Percentiles rank a stretch among this genome's conserved stretches.
Evolutionary conservation across 2,113 vertebrate genomes (phyloP).

Genomic region (Otocyon megalotis): DNA sequence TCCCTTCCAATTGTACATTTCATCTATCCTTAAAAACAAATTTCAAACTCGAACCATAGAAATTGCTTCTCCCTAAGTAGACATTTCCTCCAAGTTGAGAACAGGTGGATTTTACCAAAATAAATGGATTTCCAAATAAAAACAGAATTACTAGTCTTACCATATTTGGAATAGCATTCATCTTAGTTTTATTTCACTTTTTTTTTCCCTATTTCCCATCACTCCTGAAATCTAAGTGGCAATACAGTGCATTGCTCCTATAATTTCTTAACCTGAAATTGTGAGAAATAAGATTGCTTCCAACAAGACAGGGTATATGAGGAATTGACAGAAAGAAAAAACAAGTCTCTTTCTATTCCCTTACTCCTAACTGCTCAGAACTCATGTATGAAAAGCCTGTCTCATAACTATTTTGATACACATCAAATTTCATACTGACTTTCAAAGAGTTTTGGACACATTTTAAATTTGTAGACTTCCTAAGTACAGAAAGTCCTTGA

Average conservation of each 20-base stretch:
- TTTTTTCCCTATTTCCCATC: background rate
- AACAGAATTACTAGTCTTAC: background rate
- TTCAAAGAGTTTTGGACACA: background rate
- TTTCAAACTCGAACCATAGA: background rate
- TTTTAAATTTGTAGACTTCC: background rate
- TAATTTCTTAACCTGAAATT: background rate
- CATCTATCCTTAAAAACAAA: background rate
- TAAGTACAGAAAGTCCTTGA: background rate
- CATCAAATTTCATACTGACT: too few species aligned
- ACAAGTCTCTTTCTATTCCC: background rate
- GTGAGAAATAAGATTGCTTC: background rate
- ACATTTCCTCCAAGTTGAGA: background rate
- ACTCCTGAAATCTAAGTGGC: background rate
- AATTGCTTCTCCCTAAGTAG: background rate
- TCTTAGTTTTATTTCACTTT: background rate
- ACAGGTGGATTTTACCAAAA: slow-evolving; percentile 26
- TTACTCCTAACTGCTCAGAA: background rate
- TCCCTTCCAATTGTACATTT: background rate
- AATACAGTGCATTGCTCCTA: too few species aligned
- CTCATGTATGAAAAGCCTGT: background rate
- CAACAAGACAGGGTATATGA: background rate
- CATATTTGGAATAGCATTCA: background rate
- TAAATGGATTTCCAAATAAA: background rate
- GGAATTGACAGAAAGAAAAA: background rate
- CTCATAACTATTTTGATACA: background rate